These are phyloP conservation scores for Heliconius hermathena DNA, from an alignment of 1,140 invertebrate species.

Conservation along the genomic window DNA sequence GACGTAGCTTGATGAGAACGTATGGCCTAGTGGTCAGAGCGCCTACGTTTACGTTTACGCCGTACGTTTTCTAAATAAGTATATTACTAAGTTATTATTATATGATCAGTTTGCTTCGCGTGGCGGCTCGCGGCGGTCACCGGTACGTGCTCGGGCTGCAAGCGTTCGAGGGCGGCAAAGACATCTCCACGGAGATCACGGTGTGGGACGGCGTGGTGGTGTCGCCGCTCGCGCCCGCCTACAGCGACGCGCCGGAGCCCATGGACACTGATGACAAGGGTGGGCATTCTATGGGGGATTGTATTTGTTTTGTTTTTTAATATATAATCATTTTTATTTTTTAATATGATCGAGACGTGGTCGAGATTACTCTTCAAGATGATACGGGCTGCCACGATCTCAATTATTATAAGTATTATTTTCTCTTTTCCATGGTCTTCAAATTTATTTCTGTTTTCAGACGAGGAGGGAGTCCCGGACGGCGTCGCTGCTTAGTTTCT, in stretches of 20 bases:
- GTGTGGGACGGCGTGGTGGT: constrained; percentile 98
- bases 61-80: too few species aligned
- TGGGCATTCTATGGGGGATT: constrained; percentile 20
- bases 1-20: too few species aligned
- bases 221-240: constrained; percentile 94
- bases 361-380: too few species aligned
- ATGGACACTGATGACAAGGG: constrained; percentile 77
- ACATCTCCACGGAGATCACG: constrained; percentile 92
- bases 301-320: too few species aligned
- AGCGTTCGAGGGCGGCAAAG: constrained; percentile 83
- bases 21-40: too few species aligned
- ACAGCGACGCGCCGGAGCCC: constrained; percentile 83
- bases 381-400: too few species aligned
- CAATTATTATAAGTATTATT: too few species aligned
- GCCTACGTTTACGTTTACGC: too few species aligned
- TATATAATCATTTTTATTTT: too few species aligned
- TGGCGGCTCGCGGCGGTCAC: constrained; percentile 95
- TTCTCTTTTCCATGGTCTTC: background rate
- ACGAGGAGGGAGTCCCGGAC: constrained; percentile 55
- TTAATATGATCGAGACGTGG: too few species aligned
- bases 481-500: constrained; percentile 55
- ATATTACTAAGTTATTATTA: too few species aligned
- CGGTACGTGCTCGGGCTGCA: constrained; percentile 93
- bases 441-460: constrained; percentile 42
- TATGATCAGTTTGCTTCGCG: constrained; percentile 85